A percentile compares a stretch with the other conserved stretches of the same genome.
Conservation (phyloP, 2,797 vertebrate genomes). For the Crocidura indochinensis region DNA sequence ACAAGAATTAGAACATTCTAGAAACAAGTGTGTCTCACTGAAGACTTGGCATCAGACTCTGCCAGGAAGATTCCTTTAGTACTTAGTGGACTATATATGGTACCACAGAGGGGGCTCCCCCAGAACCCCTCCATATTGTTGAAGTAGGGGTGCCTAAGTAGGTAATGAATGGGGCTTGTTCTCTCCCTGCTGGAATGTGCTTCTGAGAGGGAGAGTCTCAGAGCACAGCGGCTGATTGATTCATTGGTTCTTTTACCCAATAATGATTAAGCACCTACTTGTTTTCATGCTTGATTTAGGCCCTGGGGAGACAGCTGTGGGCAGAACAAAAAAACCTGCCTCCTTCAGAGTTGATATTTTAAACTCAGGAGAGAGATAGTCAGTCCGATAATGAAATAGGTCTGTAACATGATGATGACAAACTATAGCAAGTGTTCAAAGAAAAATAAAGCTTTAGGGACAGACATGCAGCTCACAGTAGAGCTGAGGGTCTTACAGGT, state of each 20-base stretch:
- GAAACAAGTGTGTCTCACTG: background rate
- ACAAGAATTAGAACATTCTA: background rate
- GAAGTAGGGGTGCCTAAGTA: background rate
- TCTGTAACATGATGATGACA: background rate
- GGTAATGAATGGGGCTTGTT: background rate
- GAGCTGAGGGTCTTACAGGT: no score
- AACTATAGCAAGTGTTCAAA: background rate
- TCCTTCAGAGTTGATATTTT: background rate
- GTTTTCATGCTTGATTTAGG: constrained; percentile 4
- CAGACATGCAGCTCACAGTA: no score
- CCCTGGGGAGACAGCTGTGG: background rate
- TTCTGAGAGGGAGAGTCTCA: no score
- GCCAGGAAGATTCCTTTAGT: background rate
- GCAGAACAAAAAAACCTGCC: no score
- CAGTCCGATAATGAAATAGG: background rate
- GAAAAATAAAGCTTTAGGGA: background rate
- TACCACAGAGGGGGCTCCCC: background rate
- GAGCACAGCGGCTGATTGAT: background rate
- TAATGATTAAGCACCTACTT: background rate
- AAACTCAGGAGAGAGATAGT: background rate
- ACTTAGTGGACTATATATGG: no score
- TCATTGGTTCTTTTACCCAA: background rate
- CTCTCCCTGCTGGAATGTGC: background rate
- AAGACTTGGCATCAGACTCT: background rate
- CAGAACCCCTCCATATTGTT: background rate